Percentiles rank a stretch among this genome's conserved stretches.
These are phyloP conservation scores for Diadromus collaris DNA, from an alignment of 2,888 invertebrate species.

Conservation along the genomic window DNA sequence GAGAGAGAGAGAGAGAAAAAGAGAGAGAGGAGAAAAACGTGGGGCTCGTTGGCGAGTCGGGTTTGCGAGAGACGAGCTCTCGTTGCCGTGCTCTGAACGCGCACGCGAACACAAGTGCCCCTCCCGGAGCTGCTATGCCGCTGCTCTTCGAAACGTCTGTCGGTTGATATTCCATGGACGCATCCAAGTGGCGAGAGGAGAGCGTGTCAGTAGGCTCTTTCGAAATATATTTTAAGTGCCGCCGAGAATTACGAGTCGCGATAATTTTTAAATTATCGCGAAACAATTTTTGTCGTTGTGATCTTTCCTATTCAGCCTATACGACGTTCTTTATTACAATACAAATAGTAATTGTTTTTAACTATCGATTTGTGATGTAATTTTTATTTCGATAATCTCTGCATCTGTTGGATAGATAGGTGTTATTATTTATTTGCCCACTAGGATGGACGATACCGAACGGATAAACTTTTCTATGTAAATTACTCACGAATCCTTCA, in stretches of 20 bases:
- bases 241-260: neutral
- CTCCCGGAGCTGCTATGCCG: slow-evolving; percentile 14
- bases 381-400: too few relatives aligned
- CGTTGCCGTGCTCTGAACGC: slow-evolving; percentile 29
- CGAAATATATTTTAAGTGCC: slow-evolving; percentile 8
- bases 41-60: slow-evolving; percentile 38
- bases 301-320: neutral
- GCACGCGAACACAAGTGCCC: slow-evolving; percentile 36
- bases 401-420: too few relatives aligned
- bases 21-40: slow-evolving; percentile 37
- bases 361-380: too few relatives aligned
- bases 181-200: slow-evolving; percentile 3
- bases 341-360: too few relatives aligned
- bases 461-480: too few relatives aligned
- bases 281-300: neutral
- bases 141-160: slow-evolving; percentile 23
- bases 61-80: slow-evolving; percentile 37
- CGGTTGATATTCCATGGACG: slow-evolving; percentile 46
- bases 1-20: too few relatives aligned
- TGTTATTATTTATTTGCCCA: too few relatives aligned
- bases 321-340: too few relatives aligned
- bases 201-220: slow-evolving; percentile 27
- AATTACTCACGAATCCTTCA: too few relatives aligned
- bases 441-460: too few relatives aligned
- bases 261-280: neutral